Conservation (phyloP, 2,797 vertebrate genomes). For the Phaenicophaeus curvirostris region DNA sequence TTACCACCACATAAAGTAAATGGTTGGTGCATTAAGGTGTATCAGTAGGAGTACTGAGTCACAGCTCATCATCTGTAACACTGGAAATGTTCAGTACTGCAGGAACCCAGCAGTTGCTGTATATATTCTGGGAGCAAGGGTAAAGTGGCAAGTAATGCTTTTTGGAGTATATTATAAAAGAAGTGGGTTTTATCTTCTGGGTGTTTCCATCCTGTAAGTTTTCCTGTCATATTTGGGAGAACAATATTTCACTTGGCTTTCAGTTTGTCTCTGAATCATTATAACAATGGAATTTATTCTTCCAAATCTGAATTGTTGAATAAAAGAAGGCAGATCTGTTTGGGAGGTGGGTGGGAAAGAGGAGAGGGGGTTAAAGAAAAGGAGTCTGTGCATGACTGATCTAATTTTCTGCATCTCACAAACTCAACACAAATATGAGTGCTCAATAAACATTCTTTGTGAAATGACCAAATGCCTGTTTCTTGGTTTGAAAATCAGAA, state of each 20-base stretch:
- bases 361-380: neutral
- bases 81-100: conserved; percentile 43
- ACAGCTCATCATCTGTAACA: conserved; percentile 64
- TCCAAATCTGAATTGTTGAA: neutral
- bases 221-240: conserved; percentile 46
- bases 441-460: neutral
- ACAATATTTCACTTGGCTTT: conserved; percentile 39
- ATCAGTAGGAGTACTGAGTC: conserved; percentile 57
- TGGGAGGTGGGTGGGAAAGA: conserved; percentile 1
- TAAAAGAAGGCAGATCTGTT: neutral
- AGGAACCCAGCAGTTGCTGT: conserved; percentile 38
- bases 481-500: neutral
- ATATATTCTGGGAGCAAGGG: conserved; percentile 31
- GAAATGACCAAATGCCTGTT: neutral
- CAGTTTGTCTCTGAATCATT: conserved; percentile 47
- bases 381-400: neutral
- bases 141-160: conserved; percentile 49
- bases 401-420: neutral
- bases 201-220: conserved; percentile 35
- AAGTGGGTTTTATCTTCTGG: conserved; percentile 51
- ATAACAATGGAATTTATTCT: conserved; percentile 42
- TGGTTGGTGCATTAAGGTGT: conserved; percentile 24
- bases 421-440: neutral
- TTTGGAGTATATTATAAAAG: conserved; percentile 36
- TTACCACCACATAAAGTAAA: conserved; percentile 51